Conservation (phyloP, 2,797 vertebrate genomes). For the Ptychobarbus kaznakovi region DNA sequence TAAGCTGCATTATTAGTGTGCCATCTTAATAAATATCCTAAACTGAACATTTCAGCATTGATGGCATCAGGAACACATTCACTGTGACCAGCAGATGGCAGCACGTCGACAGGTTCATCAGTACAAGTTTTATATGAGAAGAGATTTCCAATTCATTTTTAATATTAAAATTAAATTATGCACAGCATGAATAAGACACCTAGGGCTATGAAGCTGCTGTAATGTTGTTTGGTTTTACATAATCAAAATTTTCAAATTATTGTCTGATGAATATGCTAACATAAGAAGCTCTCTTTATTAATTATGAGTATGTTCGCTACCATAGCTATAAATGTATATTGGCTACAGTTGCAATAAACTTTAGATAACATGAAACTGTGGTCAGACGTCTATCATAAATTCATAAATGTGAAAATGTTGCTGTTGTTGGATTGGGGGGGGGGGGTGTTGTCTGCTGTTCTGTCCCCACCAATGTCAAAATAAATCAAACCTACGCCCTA, state of each 20-base stretch:
- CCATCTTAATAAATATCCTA: neutral
- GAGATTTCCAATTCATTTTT: neutral
- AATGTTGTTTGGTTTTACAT: neutral
- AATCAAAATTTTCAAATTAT: neutral
- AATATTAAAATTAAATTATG: neutral
- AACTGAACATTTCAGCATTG: neutral
- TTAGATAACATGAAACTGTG: neutral
- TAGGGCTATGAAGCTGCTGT: neutral
- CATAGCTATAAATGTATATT: neutral
- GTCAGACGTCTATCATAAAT: neutral
- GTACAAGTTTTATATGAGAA: neutral
- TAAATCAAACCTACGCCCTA: too few species aligned
- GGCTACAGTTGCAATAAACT: neutral
- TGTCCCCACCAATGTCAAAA: too few species aligned
- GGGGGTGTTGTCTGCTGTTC: too few species aligned
- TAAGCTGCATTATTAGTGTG: neutral
- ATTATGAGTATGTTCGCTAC: neutral
- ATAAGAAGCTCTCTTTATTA: neutral
- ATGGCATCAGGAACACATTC: neutral
- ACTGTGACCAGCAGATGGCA: conserved; percentile 51
- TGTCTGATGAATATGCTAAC: neutral
- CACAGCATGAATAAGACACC: too few species aligned
- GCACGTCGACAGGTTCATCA: conserved; percentile 60
- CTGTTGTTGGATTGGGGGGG: neutral
- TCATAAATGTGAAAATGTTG: neutral